Percentiles rank a stretch among this genome's conserved stretches.
These are phyloP conservation scores for Moxostoma hubbsi DNA, from an alignment of 2,797 vertebrate species.

Conservation along the genomic window DNA sequence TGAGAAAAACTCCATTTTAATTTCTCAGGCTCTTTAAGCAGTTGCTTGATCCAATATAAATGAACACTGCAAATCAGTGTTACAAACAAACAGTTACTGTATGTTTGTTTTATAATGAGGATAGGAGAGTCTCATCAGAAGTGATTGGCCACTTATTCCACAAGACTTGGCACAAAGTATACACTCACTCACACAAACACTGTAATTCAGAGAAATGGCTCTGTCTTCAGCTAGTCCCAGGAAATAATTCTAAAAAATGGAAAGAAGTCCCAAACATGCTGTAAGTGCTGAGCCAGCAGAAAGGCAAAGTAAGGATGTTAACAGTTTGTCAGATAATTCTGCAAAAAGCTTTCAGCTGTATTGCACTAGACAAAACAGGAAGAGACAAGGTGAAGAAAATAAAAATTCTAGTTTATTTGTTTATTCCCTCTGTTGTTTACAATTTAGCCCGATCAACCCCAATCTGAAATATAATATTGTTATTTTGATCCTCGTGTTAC, in stretches of 20 bases:
- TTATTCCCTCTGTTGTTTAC: slow-evolving; percentile 24
- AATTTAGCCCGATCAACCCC: neutral
- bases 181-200: neutral
- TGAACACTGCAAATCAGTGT: neutral
- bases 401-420: slow-evolving; percentile 26
- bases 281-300: slow-evolving; percentile 11
- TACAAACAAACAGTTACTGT: neutral
- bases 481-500: slow-evolving; percentile 20
- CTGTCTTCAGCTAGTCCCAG: slow-evolving; percentile 7
- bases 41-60: neutral
- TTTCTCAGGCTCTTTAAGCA: neutral
- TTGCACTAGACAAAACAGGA: neutral
- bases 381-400: slow-evolving; percentile 12
- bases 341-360: slow-evolving; percentile 18
- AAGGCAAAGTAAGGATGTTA: slow-evolving; percentile 5
- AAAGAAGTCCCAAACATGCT: slow-evolving; percentile 5
- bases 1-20: too few relatives aligned
- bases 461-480: slow-evolving; percentile 23
- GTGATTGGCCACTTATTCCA: neutral
- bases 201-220: slow-evolving; percentile 14
- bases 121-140: neutral
- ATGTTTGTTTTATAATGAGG: neutral
- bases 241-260: neutral
- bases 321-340: slow-evolving; percentile 20
- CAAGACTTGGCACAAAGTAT: neutral